Evolutionary conservation across 2,888 invertebrate species (phyloP).

Genomic region (Synergus gifuensis): DNA sequence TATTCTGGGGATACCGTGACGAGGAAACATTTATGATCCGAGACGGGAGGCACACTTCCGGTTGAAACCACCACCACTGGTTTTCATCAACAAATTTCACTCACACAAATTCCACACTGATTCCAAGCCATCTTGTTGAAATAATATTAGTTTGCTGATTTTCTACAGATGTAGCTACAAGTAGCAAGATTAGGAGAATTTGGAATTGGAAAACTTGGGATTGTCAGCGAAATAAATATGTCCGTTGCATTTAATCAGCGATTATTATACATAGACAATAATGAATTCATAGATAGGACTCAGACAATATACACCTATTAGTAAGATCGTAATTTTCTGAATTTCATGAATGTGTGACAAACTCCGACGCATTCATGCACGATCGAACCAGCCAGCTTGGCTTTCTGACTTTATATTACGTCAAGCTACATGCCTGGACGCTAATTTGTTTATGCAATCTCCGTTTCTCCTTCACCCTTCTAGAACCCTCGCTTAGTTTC

Average conservation of each 20-base stretch:
- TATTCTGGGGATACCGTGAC: constrained; percentile 60
- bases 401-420: constrained; percentile 51
- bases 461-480: constrained; percentile 44
- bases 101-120: constrained; percentile 43
- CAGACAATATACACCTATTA: not conserved
- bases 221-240: too few species aligned
- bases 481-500: constrained; percentile 42
- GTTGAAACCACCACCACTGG: constrained; percentile 43
- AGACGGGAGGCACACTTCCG: constrained; percentile 56
- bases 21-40: constrained; percentile 63
- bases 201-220: too few species aligned
- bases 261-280: too few species aligned
- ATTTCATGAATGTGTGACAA: constrained; percentile 40
- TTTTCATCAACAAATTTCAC: constrained; percentile 22
- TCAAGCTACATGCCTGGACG: constrained; percentile 48
- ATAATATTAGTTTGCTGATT: not conserved
- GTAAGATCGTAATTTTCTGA: constrained; percentile 54
- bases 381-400: constrained; percentile 38
- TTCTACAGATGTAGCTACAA: not conserved
- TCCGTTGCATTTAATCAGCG: too few species aligned
- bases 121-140: not conserved
- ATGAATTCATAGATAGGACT: not conserved
- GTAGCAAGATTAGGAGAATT: too few species aligned
- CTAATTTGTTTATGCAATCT: constrained; percentile 66
- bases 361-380: constrained; percentile 35